Evolutionary conservation across 2,113 vertebrate genomes (phyloP).

Genomic region (Hucho hucho): DNA sequence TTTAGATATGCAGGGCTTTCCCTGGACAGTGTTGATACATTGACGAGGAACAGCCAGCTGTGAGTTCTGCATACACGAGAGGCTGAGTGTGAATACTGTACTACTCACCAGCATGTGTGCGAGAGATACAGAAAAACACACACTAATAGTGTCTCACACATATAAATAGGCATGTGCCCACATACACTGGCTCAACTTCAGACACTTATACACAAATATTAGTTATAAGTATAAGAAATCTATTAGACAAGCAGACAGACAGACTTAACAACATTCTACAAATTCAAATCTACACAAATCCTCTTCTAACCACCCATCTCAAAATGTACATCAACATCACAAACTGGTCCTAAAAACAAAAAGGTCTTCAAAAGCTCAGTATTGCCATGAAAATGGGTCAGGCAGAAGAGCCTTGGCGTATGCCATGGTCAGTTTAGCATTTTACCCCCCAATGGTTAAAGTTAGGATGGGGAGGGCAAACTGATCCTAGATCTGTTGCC

Average conservation of each 20-base stretch:
- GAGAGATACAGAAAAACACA: not conserved
- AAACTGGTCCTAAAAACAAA: not conserved
- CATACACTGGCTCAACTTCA: no score
- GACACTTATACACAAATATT: no score
- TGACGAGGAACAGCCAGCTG: no score
- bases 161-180: no score
- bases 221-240: no score
- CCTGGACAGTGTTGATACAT: not conserved
- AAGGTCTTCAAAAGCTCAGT: slow-evolving; percentile 2
- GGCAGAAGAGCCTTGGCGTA: no score
- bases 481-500: no score
- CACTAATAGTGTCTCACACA: not conserved
- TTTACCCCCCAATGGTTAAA: no score
- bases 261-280: no score
- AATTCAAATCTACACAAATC: not conserved
- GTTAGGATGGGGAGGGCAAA: no score
- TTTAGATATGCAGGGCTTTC: not conserved
- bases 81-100: not conserved
- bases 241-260: no score
- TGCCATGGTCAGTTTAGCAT: not conserved
- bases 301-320: not conserved
- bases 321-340: no score
- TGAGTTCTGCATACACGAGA: not conserved
- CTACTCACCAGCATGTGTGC: not conserved
- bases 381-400: not conserved